These are phyloP conservation scores for Dryadula phaetusa DNA, from an alignment of 2,888 invertebrate genomes.

Conservation along the genomic window DNA sequence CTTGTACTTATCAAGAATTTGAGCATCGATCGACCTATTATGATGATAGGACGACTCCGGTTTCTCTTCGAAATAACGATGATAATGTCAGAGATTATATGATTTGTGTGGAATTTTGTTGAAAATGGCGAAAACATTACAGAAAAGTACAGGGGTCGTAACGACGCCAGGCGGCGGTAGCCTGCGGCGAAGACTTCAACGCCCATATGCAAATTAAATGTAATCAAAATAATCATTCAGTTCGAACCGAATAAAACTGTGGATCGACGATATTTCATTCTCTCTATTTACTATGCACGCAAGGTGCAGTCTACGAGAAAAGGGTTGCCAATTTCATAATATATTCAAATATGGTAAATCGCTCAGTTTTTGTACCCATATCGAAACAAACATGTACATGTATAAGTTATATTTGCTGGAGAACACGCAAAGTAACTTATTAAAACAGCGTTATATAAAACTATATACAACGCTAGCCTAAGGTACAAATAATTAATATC, in stretches of 20 bases:
- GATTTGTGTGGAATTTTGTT: conserved; percentile 84
- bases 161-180: conserved; percentile 68
- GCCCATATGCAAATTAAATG: conserved; percentile 83
- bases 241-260: conserved; percentile 62
- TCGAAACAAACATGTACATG: conserved; percentile 53
- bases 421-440: conserved; percentile 70
- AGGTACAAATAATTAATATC: no score
- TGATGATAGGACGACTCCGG: conserved; percentile 72
- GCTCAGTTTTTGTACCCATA: neutral
- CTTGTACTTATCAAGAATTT: conserved; percentile 82
- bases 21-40: conserved; percentile 76
- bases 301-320: conserved; percentile 59
- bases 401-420: conserved; percentile 51
- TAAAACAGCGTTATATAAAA: neutral
- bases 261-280: conserved; percentile 61
- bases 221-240: conserved; percentile 84
- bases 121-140: conserved; percentile 84
- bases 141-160: conserved; percentile 82
- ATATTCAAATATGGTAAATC: conserved; percentile 69
- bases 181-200: conserved; percentile 68
- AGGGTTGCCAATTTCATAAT: conserved; percentile 58
- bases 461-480: no score
- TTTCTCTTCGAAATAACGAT: conserved; percentile 82
- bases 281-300: conserved; percentile 47
- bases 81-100: conserved; percentile 82